A percentile compares a stretch with the other conserved stretches of the same genome.
These are phyloP conservation scores for Philonicus albiceps DNA, from an alignment of 2,888 invertebrate genomes.

Conservation along the genomic window DNA sequence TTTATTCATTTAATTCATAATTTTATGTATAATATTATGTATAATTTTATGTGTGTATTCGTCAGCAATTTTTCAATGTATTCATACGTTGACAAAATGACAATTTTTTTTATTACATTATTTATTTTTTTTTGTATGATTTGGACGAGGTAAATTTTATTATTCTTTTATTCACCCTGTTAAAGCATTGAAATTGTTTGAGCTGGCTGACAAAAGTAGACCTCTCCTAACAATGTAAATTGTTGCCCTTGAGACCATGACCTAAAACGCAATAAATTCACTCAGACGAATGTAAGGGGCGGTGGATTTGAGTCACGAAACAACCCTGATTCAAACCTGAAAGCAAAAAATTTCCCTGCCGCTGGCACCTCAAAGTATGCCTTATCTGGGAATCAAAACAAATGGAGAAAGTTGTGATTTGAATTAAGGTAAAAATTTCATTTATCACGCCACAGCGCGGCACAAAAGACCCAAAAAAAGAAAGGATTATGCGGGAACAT, in stretches of 20 bases:
- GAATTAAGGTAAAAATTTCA: constrained; percentile 30
- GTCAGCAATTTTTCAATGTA: too few relatives aligned
- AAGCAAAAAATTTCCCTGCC: constrained; percentile 1
- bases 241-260: constrained; percentile 31
- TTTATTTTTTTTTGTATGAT: background rate
- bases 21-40: too few relatives aligned
- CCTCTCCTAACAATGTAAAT: constrained; percentile 17
- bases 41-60: too few relatives aligned
- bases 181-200: background rate
- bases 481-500: constrained; percentile 10
- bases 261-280: constrained; percentile 12
- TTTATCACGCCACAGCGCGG: constrained; percentile 12
- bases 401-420: constrained; percentile 36
- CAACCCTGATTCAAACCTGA: background rate
- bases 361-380: background rate
- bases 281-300: background rate
- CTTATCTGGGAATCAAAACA: constrained; percentile 33
- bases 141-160: background rate
- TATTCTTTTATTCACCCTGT: background rate
- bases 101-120: too few relatives aligned
- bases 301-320: background rate
- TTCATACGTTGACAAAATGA: too few relatives aligned
- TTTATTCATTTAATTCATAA: too few relatives aligned
- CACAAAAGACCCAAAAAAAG: background rate
- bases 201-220: background rate